Base-by-base conservation (phyloP, 2,797 vertebrate genomes). In the Melanotaenia boesemani region DNA sequence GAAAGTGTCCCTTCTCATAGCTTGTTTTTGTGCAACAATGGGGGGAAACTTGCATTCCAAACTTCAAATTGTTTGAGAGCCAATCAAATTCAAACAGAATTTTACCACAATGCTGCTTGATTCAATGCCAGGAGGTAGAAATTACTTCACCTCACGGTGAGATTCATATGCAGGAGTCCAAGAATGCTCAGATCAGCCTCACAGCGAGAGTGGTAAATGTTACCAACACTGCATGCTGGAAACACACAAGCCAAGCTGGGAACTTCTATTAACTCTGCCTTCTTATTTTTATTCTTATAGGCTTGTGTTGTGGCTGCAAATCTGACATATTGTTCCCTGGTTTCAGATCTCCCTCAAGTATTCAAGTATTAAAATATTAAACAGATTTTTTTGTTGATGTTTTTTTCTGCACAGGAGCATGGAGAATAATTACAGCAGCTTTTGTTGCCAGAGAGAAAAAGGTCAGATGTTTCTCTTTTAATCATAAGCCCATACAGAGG, bases 121-220 rank as follows among this genome's bases (percentile, higher is more conserved):
- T 44, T 60, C 61, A n/a, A 20, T 0, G 16, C 57, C 62, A 39
- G 36, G 63, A 72, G 55, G 60, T 50, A 73, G 55, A 73, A 75
- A 77, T 74, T 1, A 77, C 72, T 79, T 72, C 48, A 68, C 63
- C 67, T 76, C 59, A 46, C 56, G 2, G 39, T 11, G 58, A 59
- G 76, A 81, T 59, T 80, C 68, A 70, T 69, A 56, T 32, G 41
- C 66, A 66, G 30, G 55, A 77, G 67, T 74, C 66, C 57, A n/a
- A 50, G 5, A 58, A 18, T 52, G 12, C 79, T 85, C 67, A 60
- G 73, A 72, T 82, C 58, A 58, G 48, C 67, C n/a, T 63, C 59
- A 13, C 58, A 68, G 72, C 60, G 54, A 57, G 72, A 54, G 67
- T 48, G 56, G 44, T 67, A 74, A 82, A 82, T 67, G 72, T 36